Evolutionary conservation across 1,140 invertebrate species (phyloP).

Genomic region (Centruroides vittatus): DNA sequence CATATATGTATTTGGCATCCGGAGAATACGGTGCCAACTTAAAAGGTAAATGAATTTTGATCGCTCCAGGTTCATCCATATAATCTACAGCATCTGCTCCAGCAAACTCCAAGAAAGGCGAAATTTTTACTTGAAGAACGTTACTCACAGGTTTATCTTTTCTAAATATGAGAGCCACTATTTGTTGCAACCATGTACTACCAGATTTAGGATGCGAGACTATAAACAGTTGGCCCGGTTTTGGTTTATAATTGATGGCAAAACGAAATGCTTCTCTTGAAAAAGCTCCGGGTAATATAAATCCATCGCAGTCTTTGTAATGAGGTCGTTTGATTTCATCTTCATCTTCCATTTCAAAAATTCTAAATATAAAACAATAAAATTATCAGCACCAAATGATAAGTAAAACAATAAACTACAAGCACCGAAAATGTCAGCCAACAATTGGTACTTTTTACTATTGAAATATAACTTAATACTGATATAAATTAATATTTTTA

Average conservation of each 20-base stretch:
- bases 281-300: not conserved
- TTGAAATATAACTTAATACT: no score
- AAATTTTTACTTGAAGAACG: not conserved
- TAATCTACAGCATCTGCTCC: conserved; percentile 1
- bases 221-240: conserved; percentile 26
- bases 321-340: no score
- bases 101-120: conserved; percentile 1
- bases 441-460: no score
- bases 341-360: no score
- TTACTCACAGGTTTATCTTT: not conserved
- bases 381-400: no score
- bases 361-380: no score
- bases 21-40: conserved; percentile 6
- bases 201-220: conserved; percentile 27
- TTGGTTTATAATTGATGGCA: conserved; percentile 11
- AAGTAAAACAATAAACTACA: no score
- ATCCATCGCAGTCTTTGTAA: no score
- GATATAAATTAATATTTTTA: no score
- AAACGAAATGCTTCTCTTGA: not conserved
- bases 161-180: not conserved
- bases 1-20: conserved; percentile 16
- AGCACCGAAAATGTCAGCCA: no score
- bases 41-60: conserved; percentile 14
- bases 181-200: conserved; percentile 10
- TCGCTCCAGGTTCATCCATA: not conserved